Evolutionary conservation across 2,113 vertebrate species (phyloP).

Genomic region (Gymnocephalus cernua): DNA sequence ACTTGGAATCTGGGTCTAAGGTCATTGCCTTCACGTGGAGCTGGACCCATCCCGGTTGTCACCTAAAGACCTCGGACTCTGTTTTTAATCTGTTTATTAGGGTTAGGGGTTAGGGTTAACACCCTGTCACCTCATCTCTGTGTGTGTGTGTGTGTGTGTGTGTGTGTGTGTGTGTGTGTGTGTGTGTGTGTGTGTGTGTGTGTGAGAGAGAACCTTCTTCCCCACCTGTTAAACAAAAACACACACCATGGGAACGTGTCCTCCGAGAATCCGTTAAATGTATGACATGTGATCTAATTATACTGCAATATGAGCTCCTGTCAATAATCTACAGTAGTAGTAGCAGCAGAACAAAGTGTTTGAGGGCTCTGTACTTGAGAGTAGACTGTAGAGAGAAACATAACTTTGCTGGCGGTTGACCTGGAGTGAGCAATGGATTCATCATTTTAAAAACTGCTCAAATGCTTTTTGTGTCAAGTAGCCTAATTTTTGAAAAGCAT

Average conservation of each 20-base stretch:
- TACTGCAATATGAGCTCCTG: neutral
- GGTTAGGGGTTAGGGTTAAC: neutral
- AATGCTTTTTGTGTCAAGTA: neutral
- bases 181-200: neutral
- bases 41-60: neutral
- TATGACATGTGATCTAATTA: slow-evolving; percentile 9
- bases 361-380: neutral
- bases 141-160: neutral
- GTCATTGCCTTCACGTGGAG: neutral
- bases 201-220: neutral
- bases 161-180: neutral
- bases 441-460: neutral
- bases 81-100: slow-evolving; percentile 35
- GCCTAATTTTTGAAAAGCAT: neutral
- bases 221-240: neutral
- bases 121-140: neutral
- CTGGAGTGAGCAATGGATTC: neutral
- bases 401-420: neutral
- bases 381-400: neutral
- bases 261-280: slow-evolving; percentile 15
- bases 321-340: neutral
- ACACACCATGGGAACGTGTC: slow-evolving; percentile 8
- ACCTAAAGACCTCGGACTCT: neutral
- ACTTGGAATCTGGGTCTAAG: slow-evolving; percentile 1
- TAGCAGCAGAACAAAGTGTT: neutral